These are phyloP conservation scores for Toxotes jaculatrix DNA, from an alignment of 2,113 vertebrate species.

Conservation along the genomic window DNA sequence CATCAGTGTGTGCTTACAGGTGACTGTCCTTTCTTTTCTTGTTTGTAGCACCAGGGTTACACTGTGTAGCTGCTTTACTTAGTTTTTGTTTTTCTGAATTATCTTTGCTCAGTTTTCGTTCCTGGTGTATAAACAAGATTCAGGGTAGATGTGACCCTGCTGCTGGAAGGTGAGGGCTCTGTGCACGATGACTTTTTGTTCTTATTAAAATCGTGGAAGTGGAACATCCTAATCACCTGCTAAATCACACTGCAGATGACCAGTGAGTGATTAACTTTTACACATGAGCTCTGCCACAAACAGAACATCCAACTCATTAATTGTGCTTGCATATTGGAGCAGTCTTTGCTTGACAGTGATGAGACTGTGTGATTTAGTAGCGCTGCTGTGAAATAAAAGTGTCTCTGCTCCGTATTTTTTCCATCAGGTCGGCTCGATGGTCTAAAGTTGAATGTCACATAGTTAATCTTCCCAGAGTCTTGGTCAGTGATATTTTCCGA, in stretches of 20 bases:
- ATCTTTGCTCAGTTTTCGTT: conserved; percentile 1
- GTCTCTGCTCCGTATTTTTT: background rate
- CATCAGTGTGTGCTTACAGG: conserved; percentile 11
- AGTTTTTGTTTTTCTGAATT: background rate
- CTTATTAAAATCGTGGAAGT: conserved; percentile 41
- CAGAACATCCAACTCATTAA: conserved; percentile 16
- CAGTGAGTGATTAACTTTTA: conserved; percentile 42
- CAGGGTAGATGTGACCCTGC: conserved; percentile 17
- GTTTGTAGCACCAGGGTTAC: background rate
- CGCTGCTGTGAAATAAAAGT: conserved; percentile 37
- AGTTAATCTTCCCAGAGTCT: conserved; percentile 4
- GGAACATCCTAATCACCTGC: conserved; percentile 51
- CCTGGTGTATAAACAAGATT: background rate
- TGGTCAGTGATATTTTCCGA: background rate
- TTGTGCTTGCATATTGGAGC: conserved; percentile 1
- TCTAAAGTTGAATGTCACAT: conserved; percentile 27
- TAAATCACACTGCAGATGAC: conserved; percentile 50
- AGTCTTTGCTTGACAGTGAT: conserved; percentile 20
- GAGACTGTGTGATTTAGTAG: conserved; percentile 26
- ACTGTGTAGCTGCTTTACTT: background rate
- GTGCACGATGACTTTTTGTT: conserved; percentile 6
- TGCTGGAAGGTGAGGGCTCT: conserved; percentile 1
- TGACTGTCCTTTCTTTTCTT: background rate
- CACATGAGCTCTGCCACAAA: conserved; percentile 27
- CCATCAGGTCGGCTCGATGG: background rate